Conservation (phyloP, 92 coral and sea anemone species). For the Parazoanthus swiftii region DNA sequence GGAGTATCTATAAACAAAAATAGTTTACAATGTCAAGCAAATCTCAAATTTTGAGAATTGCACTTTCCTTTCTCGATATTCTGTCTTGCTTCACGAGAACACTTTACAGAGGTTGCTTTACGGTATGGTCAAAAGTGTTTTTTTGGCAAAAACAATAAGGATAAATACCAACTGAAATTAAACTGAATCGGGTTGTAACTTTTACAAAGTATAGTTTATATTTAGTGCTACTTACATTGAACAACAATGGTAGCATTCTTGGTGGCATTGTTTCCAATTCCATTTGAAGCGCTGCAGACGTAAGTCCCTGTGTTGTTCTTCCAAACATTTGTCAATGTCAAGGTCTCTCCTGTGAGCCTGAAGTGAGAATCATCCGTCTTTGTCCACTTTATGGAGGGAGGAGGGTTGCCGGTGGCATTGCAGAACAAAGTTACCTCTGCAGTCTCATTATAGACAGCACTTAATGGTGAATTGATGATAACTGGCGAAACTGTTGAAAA, state of each 20-base stretch:
- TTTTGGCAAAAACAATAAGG: no score
- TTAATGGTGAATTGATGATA: conserved; percentile 1
- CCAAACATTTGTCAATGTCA: conserved; percentile 3
- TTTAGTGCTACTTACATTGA: not conserved
- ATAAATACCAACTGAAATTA: no score
- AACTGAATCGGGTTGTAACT: no score
- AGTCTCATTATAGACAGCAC: conserved; percentile 24
- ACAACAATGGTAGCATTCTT: not conserved
- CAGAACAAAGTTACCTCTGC: conserved; percentile 29
- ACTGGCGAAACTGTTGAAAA: conserved; percentile 31
- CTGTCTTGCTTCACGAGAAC: no score
- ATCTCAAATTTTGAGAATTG: no score
- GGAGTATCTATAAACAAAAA: conserved; percentile 47
- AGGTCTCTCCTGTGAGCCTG: not conserved
- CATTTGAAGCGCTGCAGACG: not conserved
- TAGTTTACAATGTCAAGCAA: no score
- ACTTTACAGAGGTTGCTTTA: no score
- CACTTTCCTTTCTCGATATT: no score
- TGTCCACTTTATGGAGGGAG: conserved; percentile 46
- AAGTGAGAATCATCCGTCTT: conserved; percentile 15
- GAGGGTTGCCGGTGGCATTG: conserved; percentile 48
- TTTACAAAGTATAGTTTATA: no score
- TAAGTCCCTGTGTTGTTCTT: conserved; percentile 23
- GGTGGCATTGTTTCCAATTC: not conserved
- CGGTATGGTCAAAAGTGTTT: no score